These are phyloP conservation scores for Menidia beryllina DNA, from an alignment of 2,113 vertebrate species.

Conservation along the genomic window DNA sequence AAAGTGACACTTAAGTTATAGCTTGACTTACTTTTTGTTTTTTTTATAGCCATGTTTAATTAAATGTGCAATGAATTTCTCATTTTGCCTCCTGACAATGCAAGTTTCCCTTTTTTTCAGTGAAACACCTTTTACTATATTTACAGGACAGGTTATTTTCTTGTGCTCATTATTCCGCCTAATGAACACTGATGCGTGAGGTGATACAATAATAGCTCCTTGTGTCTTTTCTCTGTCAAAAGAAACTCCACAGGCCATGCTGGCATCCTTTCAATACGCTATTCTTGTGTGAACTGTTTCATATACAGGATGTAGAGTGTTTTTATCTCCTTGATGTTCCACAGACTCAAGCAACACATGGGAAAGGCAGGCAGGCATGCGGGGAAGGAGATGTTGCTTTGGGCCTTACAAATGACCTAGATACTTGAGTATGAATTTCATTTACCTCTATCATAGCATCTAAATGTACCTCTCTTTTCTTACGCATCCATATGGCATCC, in stretches of 20 bases:
- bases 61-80: too few species aligned
- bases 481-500: slow-evolving; percentile 61
- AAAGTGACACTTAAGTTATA: too few species aligned
- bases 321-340: slow-evolving; percentile 80
- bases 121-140: background rate
- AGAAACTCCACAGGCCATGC: slow-evolving; percentile 55
- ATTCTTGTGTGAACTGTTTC: slow-evolving; percentile 61
- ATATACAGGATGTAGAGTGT: slow-evolving; percentile 72
- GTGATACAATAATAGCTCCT: slow-evolving; percentile 40
- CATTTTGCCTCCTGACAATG: too few species aligned
- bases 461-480: slow-evolving; percentile 63
- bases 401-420: slow-evolving; percentile 81
- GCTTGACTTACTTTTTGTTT: too few species aligned
- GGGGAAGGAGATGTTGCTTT: slow-evolving; percentile 73
- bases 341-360: slow-evolving; percentile 68
- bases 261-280: slow-evolving; percentile 47
- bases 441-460: slow-evolving; percentile 75
- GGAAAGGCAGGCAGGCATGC: slow-evolving; percentile 71
- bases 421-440: slow-evolving; percentile 74
- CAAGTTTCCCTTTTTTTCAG: too few species aligned
- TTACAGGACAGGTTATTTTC: background rate
- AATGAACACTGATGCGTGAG: slow-evolving; percentile 40
- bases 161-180: background rate
- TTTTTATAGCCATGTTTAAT: too few species aligned
- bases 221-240: slow-evolving; percentile 57